Evolutionary conservation across 2,888 invertebrate genomes (phyloP), one percentile per base, ranked within the genome.

Genomic region (Steromphala cineraria): DNA sequence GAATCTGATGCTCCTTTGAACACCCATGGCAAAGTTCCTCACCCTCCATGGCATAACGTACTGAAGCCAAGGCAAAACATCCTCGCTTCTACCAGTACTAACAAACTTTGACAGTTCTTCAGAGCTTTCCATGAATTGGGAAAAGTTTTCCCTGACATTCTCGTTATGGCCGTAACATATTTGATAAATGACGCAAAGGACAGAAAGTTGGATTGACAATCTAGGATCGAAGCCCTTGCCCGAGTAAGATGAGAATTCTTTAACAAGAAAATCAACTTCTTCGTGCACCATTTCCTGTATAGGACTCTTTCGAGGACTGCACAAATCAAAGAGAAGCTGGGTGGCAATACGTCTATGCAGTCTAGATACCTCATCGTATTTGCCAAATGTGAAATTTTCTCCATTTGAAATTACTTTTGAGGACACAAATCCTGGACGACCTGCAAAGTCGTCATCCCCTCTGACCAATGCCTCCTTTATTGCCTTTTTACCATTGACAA

Each of bases 61-160:
- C n/a, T 85, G 76, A 53, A 85, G 76, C 86, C 85, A 87, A 0
- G 88, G 88, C 81, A 88, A 81, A 0, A 87, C 82, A 67, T 87
- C 85, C 1, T 85, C 82, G 0, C 84, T 80, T 75, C 85, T 88
- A 8, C 88, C 87, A 17, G 83, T 55, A 28, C 56, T 67, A 0
- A 71, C 56, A 46, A 86, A 85, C 28, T 83, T 56, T 2, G 10
- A 40, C 52, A 87, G 82, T 7, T 74, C 78, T 0, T 46, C 21
- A 1, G 67, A 13, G 2, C 21, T 40, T 15, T 46, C 53, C 7
- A 85, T 21, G 10, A 82, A 71, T 2, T 71, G 21, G 13, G 40
- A 17, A n/a, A 85, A 82, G 46, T 79, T 53, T 40, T 53, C 82
- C 36, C 82, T 76, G 24, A 83, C 76, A 71, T 84, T 78, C 5